Conservation (phyloP, 2,888 invertebrate species). For the Coremacera marginata region DNA sequence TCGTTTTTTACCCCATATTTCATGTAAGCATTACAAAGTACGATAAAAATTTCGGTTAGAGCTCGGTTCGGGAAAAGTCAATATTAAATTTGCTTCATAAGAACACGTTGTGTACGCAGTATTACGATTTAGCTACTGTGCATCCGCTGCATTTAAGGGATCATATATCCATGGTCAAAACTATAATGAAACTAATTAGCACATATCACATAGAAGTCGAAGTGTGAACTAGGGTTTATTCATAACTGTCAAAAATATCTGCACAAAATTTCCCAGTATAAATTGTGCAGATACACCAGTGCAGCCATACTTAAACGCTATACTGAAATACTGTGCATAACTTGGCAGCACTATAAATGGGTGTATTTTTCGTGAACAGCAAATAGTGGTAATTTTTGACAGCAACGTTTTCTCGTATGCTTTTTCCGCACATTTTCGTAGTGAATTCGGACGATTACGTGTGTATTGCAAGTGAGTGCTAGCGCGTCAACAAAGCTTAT, state of each 20-base stretch:
- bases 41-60: too few relatives aligned
- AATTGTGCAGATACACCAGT: neutral
- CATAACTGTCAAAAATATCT: neutral
- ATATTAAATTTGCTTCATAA: too few relatives aligned
- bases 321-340: too few relatives aligned
- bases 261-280: neutral
- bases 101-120: too few relatives aligned
- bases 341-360: neutral
- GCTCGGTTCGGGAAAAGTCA: too few relatives aligned
- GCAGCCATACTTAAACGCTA: neutral
- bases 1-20: too few relatives aligned
- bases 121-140: too few relatives aligned
- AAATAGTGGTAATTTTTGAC: constrained; percentile 20
- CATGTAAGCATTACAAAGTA: too few relatives aligned
- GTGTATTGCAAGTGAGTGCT: constrained; percentile 26
- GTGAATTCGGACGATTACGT: constrained; percentile 54
- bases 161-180: too few relatives aligned
- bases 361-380: neutral
- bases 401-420: constrained; percentile 17
- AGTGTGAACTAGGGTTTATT: neutral
- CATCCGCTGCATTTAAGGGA: too few relatives aligned
- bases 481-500: constrained; percentile 18
- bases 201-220: too few relatives aligned
- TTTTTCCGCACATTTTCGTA: constrained; percentile 52
- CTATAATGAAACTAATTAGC: too few relatives aligned